Evolutionary conservation across 2,797 vertebrate species (phyloP).

Genomic region (Rallus crepitans): DNA sequence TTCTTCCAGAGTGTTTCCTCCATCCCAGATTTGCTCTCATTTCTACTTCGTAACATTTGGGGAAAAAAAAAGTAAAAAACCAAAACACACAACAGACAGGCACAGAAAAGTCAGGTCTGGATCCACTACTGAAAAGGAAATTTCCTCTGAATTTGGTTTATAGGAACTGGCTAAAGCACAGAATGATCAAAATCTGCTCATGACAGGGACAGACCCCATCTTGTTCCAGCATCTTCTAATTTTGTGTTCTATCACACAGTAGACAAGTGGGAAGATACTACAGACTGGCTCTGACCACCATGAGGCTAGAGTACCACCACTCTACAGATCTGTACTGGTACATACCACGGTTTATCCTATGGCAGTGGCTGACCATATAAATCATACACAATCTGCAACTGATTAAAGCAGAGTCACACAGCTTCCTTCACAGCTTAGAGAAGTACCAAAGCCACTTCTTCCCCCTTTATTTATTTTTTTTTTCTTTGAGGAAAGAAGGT

Average conservation of each 20-base stretch:
- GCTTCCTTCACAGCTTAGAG: not conserved
- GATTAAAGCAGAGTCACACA: not conserved
- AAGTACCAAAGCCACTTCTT: not conserved
- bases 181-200: not conserved
- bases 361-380: not conserved
- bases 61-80: not conserved
- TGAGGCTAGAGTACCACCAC: not conserved
- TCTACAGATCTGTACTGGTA: not conserved
- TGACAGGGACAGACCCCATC: not conserved
- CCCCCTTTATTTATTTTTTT: not conserved
- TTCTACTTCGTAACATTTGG: not conserved
- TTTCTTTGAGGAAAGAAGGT: not conserved
- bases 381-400: not conserved
- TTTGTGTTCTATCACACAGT: not conserved
- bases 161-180: not conserved
- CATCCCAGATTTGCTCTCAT: not conserved
- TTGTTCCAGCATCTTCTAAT: not conserved
- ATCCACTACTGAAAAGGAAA: not conserved
- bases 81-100: not conserved
- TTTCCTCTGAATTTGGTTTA: not conserved
- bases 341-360: rapidly evolving
- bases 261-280: not conserved
- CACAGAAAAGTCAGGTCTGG: not conserved
- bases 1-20: not conserved
- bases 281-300: not conserved